Evolutionary conservation across 2,888 invertebrate species (phyloP).

Genomic region (Chrysolina oricalcia): DNA sequence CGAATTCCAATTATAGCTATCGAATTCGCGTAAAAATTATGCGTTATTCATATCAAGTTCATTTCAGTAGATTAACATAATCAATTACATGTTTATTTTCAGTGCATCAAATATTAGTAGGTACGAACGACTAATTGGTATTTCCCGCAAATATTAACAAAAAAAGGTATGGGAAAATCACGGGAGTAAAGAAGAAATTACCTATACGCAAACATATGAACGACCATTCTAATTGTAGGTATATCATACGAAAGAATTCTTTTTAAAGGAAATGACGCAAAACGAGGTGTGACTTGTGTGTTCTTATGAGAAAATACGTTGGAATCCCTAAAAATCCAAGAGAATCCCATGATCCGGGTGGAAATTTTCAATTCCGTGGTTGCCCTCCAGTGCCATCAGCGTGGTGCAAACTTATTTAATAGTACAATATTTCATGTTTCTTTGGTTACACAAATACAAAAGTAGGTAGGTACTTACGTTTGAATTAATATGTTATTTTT

Average conservation of each 20-base stretch:
- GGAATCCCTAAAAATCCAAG: not conserved
- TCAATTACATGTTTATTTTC: not conserved
- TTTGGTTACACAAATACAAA: too few relatives aligned
- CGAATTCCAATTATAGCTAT: not conserved
- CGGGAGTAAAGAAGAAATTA: not conserved
- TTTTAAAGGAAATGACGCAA: constrained; percentile 8
- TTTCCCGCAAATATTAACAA: not conserved
- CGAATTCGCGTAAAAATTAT: not conserved
- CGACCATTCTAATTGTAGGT: too few relatives aligned
- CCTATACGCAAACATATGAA: not conserved
- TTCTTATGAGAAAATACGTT: not conserved
- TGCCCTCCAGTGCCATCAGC: not conserved
- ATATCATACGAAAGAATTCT: not conserved
- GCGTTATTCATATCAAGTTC: not conserved
- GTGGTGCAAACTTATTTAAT: too few relatives aligned
- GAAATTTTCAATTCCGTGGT: not conserved
- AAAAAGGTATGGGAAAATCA: not conserved
- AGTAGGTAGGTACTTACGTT: too few relatives aligned
- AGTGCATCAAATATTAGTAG: not conserved
- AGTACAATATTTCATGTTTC: too few relatives aligned
- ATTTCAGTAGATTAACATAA: not conserved
- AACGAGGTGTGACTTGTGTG: not conserved
- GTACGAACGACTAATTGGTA: not conserved
- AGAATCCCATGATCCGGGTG: not conserved
- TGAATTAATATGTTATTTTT: too few relatives aligned